Conservation (phyloP, 2,888 invertebrate genomes). For the Plebejus melissa region DNA sequence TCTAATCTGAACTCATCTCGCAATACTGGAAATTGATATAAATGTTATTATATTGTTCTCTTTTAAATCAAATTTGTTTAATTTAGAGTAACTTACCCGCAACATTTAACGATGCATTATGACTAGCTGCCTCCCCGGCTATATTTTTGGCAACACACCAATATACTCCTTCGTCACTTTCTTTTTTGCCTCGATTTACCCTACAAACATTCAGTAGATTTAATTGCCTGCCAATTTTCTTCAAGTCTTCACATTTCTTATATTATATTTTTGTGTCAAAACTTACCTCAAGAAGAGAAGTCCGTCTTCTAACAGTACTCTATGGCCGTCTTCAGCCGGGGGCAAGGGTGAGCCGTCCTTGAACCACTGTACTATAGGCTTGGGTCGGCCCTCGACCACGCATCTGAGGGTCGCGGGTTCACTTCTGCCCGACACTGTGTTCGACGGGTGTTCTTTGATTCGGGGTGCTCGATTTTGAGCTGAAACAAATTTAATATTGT, state of each 20-base stretch:
- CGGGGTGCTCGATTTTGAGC: constrained; percentile 94
- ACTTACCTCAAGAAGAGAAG: constrained; percentile 89
- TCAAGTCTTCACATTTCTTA: not conserved
- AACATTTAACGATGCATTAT: constrained; percentile 96
- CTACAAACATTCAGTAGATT: constrained; percentile 49
- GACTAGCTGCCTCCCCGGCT: constrained; percentile 92
- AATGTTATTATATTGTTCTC: not conserved
- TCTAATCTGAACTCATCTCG: constrained; percentile 96
- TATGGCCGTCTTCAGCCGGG: constrained; percentile 91
- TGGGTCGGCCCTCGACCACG: constrained; percentile 96
- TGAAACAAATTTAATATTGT: constrained; percentile 47
- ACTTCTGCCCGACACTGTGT: constrained; percentile 96
- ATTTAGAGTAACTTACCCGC: constrained; percentile 83
- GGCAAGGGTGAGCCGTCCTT: constrained; percentile 91
- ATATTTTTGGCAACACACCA: constrained; percentile 97
- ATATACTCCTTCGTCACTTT: constrained; percentile 96
- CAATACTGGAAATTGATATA: constrained; percentile 82
- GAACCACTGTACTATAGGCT: constrained; percentile 96
- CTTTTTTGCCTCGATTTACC: constrained; percentile 96
- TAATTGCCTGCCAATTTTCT: too few species aligned
- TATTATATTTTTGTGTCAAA: not conserved
- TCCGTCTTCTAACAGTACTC: constrained; percentile 94
- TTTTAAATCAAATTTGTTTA: not conserved
- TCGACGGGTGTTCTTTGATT: constrained; percentile 98
- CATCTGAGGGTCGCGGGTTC: constrained; percentile 98